These are phyloP conservation scores for Vireo griseus DNA, from an alignment of 2,797 vertebrate species.

Conservation along the genomic window DNA sequence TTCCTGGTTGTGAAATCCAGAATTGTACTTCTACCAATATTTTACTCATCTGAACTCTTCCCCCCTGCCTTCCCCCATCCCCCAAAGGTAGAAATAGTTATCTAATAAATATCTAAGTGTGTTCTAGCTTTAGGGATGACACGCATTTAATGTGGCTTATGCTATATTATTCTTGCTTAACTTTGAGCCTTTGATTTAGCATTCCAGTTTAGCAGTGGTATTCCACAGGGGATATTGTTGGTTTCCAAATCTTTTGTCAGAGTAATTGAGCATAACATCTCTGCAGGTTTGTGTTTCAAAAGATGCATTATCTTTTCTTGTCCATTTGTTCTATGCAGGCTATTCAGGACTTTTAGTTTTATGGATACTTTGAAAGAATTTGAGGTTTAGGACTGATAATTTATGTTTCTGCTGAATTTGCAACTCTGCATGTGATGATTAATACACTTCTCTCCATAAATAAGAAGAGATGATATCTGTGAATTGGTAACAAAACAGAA, in stretches of 20 bases:
- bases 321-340: conserved; percentile 64
- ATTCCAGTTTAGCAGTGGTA: conserved; percentile 67
- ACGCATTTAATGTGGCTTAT: conserved; percentile 7
- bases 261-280: conserved; percentile 76
- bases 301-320: conserved; percentile 69
- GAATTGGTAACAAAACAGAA: conserved; percentile 67
- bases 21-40: neutral
- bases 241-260: conserved; percentile 78
- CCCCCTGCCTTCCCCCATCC: neutral
- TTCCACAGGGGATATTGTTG: conserved; percentile 65
- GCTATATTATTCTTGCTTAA: conserved; percentile 67
- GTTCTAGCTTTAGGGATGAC: conserved; percentile 24
- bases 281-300: conserved; percentile 72
- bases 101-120: conserved; percentile 29
- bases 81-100: neutral
- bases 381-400: conserved; percentile 70
- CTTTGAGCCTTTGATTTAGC: conserved; percentile 70
- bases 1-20: neutral
- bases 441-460: conserved; percentile 74
- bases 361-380: conserved; percentile 49
- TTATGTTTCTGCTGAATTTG: conserved; percentile 75
- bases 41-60: neutral
- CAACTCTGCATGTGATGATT: conserved; percentile 59
- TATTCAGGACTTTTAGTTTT: conserved; percentile 63
- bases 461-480: conserved; percentile 59